Base-by-base conservation (phyloP, 2,797 vertebrate species). In the Zenarchopterus dispar region DNA sequence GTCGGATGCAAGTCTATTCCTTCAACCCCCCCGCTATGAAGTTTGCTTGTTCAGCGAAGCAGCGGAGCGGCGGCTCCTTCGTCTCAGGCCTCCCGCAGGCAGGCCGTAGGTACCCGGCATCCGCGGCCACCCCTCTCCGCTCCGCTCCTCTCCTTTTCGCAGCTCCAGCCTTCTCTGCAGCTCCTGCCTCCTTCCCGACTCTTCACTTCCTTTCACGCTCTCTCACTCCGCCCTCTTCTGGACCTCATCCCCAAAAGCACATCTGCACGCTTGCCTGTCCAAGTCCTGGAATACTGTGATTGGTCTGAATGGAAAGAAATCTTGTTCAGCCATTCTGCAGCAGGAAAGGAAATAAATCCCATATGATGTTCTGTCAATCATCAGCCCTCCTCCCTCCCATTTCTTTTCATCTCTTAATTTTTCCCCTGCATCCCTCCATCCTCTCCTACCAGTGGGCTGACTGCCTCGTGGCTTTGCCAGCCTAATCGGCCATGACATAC, bases 401-500 rank as follows among this genome's bases (percentile, higher is more conserved):
- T 41, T 31, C 8, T 26, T 44, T 45, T 9, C 18, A 41, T 41
- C 4, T 39, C 19, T 8, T 28, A 36, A 4, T 21, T 48, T 42
- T 18, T 48, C 63, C 63, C 39, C 44, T 53, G 67, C 57, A 63
- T 72, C 75, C 42, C 49, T 62, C 65, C 58, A 59, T 67, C 68
- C 66, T 70, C 59, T 56, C 21, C 41, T 72, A n/a, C 57, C 70
- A 69, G 45, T 64, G 62, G 75, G 56, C 75, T 17, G 47, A 17
- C 47, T 68, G 81, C 67, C 76, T 62, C 42, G 54, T 75, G 42
- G 65, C 63, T 80, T 51, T 63, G 77, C 79, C 77, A 80, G 73
- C 70, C 80, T 89, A 86, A 89, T 85, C 86, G 84, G 45, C 77
- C 47, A 1, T 55, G 78, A 84, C 84, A 86, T 76, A 64, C 85